phyloP scores from a whole-genome alignment of 2,113 vertebrate species.

The Macroglossus sobrinus region DNA sequence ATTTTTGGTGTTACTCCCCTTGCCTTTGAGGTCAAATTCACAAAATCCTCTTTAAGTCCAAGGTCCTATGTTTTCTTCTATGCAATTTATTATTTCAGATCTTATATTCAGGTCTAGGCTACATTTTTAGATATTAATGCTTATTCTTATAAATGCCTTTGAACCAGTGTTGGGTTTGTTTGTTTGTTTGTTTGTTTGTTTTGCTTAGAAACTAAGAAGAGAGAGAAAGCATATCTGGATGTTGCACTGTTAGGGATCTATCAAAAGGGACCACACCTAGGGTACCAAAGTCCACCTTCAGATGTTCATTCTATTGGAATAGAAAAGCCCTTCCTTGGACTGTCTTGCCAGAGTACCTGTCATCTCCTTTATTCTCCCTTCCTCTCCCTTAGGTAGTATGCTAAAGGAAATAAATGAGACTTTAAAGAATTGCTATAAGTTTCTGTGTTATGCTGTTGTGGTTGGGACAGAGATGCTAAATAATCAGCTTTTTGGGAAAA shows the following conservation, averaged over 20 bases:
- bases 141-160: neutral
- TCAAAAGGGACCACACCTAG: neutral
- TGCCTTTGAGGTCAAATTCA: no score
- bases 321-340: neutral
- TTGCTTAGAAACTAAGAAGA: neutral
- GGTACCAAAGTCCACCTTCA: neutral
- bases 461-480: neutral
- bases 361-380: neutral
- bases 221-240: neutral
- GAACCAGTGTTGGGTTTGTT: neutral
- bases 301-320: neutral
- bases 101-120: no score
- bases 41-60: no score
- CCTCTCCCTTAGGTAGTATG: neutral
- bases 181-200: no score
- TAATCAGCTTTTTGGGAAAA: neutral
- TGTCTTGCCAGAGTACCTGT: neutral
- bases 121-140: neutral
- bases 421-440: conserved; percentile 2
- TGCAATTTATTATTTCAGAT: no score
- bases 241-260: neutral
- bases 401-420: neutral
- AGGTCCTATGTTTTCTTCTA: no score
- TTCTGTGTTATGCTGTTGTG: neutral
- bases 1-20: no score